A percentile compares a stretch with the other conserved stretches of the same genome.
phyloP scores from a whole-genome alignment of 2,797 vertebrate genomes.

The Fistularia tabacaria region DNA sequence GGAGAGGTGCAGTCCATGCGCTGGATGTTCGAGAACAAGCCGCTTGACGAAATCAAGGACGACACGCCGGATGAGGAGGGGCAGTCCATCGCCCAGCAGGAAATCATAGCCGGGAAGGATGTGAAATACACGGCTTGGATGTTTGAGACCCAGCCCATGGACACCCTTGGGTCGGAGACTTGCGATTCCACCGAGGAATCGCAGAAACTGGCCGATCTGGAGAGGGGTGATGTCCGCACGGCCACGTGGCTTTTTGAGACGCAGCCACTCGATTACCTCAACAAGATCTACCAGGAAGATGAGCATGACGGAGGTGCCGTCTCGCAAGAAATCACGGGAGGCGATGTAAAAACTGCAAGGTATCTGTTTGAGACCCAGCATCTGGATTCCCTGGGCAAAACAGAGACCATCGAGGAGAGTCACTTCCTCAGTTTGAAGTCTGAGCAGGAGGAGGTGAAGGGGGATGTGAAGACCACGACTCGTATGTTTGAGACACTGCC shows the following conservation, averaged over 20 bases:
- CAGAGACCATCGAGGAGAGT: conserved; percentile 79
- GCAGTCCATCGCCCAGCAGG: conserved; percentile 77
- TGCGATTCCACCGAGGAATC: conserved; percentile 46
- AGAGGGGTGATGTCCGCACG: conserved; percentile 77
- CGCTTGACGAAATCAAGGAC: conserved; percentile 81
- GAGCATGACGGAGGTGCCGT: conserved; percentile 58
- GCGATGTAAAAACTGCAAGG: conserved; percentile 83
- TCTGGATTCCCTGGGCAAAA: conserved; percentile 78
- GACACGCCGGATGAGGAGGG: conserved; percentile 70
- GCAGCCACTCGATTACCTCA: conserved; percentile 77
- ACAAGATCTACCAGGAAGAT: conserved; percentile 80
- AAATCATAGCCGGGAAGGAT: conserved; percentile 84
- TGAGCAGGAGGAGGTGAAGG: conserved; percentile 85
- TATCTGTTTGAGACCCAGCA: conserved; percentile 88
- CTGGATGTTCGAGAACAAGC: conserved; percentile 88
- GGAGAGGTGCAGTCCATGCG: conserved; percentile 85
- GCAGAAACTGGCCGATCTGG: conserved; percentile 73
- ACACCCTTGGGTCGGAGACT: conserved; percentile 61
- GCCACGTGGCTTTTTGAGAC: conserved; percentile 86
- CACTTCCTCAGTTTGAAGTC: conserved; percentile 83
- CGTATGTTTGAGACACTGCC: conserved; percentile 85
- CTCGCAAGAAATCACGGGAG: conserved; percentile 76
- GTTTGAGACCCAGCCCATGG: conserved; percentile 88
- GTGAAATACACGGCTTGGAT: conserved; percentile 85
- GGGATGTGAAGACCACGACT: conserved; percentile 82